A percentile compares a stretch with the other conserved stretches of the same genome.
Evolutionary conservation across 2,113 vertebrate genomes (phyloP).

Genomic region (Heterocephalus glaber): DNA sequence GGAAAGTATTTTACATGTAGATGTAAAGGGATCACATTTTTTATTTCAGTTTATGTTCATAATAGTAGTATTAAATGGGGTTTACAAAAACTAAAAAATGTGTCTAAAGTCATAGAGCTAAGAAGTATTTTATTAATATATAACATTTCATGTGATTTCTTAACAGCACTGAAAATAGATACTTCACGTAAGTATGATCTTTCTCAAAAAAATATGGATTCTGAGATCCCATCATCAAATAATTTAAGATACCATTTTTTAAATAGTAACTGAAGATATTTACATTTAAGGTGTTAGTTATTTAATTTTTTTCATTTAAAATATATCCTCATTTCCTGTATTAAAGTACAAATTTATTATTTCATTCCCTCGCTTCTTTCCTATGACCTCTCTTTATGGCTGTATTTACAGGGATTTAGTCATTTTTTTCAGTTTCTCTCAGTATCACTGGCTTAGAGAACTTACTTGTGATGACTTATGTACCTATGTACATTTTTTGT

Average conservation of each 20-base stretch:
- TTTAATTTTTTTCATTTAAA: not conserved
- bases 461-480: not conserved
- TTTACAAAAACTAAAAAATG: not conserved
- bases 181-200: not conserved
- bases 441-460: not conserved
- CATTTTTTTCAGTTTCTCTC: not conserved
- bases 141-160: not conserved
- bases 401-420: not conserved
- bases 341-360: not conserved
- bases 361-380: not conserved
- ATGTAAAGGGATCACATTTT: not conserved
- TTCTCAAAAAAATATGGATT: not conserved
- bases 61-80: not conserved
- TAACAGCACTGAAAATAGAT: not conserved
- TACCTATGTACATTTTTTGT: not conserved
- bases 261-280: not conserved
- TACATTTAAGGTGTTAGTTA: not conserved
- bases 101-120: not conserved
- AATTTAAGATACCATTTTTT: not conserved
- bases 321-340: no score
- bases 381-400: not conserved
- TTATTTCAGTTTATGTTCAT: constrained; percentile 8
- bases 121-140: not conserved
- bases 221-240: not conserved
- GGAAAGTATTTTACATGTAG: not conserved